Evolutionary conservation across 1,140 invertebrate species (phyloP).

Genomic region (Ylistrum balloti): DNA sequence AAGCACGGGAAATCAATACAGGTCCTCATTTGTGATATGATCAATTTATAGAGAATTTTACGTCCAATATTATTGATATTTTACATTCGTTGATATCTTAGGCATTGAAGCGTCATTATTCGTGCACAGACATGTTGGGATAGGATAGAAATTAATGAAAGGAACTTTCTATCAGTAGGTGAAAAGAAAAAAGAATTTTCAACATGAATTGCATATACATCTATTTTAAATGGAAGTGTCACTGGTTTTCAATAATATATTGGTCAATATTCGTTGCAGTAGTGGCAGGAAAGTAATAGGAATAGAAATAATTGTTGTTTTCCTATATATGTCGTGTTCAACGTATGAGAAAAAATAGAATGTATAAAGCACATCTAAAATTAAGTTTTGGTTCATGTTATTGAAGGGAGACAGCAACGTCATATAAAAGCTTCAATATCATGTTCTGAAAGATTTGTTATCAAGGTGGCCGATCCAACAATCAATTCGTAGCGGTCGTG

Average conservation of each 20-base stretch:
- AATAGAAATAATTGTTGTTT: not conserved
- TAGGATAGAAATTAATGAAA: not conserved
- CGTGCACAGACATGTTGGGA: not conserved
- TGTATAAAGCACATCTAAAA: not conserved
- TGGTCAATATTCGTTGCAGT: not conserved
- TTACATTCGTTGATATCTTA: conserved; percentile 27
- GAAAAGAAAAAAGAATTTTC: not conserved
- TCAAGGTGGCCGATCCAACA: not conserved
- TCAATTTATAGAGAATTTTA: conserved; percentile 22
- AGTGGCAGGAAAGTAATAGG: not conserved
- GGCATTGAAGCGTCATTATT: not conserved
- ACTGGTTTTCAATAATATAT: not conserved
- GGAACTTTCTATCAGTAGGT: not conserved
- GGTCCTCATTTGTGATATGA: conserved; percentile 38
- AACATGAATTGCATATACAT: conserved; percentile 24
- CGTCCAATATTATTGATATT: conserved; percentile 29
- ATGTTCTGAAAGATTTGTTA: not conserved
- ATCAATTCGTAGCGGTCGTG: not conserved
- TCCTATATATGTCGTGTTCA: not conserved
- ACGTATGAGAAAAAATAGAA: not conserved
- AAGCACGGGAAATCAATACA: not conserved
- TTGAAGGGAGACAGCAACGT: not conserved
- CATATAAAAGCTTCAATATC: not conserved
- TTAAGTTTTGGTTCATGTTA: not conserved
- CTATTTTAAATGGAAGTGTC: not conserved